A percentile compares a stretch with the other conserved stretches of the same genome.
Evolutionary conservation across 2,888 invertebrate genomes (phyloP).

Genomic region (Stramonita haemastoma): DNA sequence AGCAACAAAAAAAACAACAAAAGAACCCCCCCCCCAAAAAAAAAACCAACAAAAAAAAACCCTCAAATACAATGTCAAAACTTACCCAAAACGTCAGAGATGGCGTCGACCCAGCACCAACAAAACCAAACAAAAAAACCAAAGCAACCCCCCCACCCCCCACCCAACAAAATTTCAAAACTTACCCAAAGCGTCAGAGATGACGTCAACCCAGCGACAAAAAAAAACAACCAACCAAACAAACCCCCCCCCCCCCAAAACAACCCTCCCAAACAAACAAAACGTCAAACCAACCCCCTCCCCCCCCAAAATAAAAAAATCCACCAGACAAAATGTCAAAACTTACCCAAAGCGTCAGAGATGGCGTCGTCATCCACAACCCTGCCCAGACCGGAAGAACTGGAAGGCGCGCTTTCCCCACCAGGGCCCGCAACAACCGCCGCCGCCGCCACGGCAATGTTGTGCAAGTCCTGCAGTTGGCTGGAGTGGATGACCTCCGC

Average conservation of each 20-base stretch:
- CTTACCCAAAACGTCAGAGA: constrained; percentile 42
- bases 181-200: constrained; percentile 41
- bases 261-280: too few relatives aligned
- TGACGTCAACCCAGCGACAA: too few relatives aligned
- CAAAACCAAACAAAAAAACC: too few relatives aligned
- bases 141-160: neutral
- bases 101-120: too few relatives aligned
- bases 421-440: constrained; percentile 32
- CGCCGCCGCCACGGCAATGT: constrained; percentile 47
- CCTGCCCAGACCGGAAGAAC: constrained; percentile 43
- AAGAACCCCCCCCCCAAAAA: too few relatives aligned
- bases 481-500: constrained; percentile 50
- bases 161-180: too few relatives aligned
- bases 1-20: too few relatives aligned
- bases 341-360: constrained; percentile 41
- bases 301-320: neutral
- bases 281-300: too few relatives aligned
- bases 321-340: neutral
- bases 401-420: constrained; percentile 34
- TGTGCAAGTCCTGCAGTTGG: constrained; percentile 45
- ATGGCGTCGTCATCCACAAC: constrained; percentile 48
- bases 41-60: too few relatives aligned
- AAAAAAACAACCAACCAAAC: too few relatives aligned
- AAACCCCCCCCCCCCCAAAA: too few relatives aligned
- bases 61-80: too few relatives aligned